Evolutionary conservation across 1,140 invertebrate species (phyloP).

Genomic region (Schlechtendalia chinensis): DNA sequence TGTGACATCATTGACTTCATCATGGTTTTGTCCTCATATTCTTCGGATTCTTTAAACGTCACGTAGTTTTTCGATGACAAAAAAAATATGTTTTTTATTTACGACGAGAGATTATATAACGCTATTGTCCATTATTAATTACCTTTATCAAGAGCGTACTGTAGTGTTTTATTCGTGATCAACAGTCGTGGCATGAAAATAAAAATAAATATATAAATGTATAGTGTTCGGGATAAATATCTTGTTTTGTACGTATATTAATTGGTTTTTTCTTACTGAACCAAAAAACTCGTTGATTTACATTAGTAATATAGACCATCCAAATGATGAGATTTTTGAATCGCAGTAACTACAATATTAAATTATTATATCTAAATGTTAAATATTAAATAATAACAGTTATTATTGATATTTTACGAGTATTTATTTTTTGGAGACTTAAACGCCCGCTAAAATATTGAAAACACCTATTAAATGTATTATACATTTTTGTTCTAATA

Average conservation of each 20-base stretch:
- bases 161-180: slow-evolving; percentile 35
- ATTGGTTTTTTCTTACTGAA: background rate
- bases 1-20: slow-evolving; percentile 19
- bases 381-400: too few species aligned
- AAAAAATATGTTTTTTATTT: slow-evolving; percentile 37
- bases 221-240: slow-evolving; percentile 4
- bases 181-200: slow-evolving; percentile 33
- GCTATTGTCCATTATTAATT: slow-evolving; percentile 47
- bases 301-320: too few species aligned
- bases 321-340: too few species aligned
- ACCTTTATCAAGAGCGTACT: slow-evolving; percentile 17
- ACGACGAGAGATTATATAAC: slow-evolving; percentile 38
- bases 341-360: too few species aligned
- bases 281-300: too few species aligned
- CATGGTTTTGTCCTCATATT: slow-evolving; percentile 1
- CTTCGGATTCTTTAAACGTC: slow-evolving; percentile 3
- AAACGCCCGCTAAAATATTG: background rate
- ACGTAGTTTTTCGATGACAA: slow-evolving; percentile 29
- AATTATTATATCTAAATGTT: too few species aligned
- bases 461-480: too few species aligned
- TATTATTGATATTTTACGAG: too few species aligned
- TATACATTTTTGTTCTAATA: too few species aligned
- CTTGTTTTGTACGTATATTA: slow-evolving; percentile 4
- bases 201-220: background rate
- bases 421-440: background rate